These are phyloP conservation scores for Hippolais icterina DNA, from an alignment of 2,113 vertebrate genomes.

Conservation along the genomic window DNA sequence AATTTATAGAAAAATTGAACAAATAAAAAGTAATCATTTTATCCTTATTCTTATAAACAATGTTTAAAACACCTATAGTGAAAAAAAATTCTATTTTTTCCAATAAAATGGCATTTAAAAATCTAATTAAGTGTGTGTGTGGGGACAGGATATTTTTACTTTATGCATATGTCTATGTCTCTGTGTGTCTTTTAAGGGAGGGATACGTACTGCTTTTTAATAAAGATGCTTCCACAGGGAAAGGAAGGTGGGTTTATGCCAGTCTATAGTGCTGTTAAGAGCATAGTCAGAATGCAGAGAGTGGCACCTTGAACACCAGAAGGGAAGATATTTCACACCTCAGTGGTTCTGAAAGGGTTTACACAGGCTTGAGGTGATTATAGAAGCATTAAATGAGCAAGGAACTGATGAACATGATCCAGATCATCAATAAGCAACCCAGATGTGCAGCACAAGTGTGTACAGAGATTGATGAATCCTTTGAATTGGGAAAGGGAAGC, in stretches of 20 bases:
- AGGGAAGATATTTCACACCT: slow-evolving; percentile 40
- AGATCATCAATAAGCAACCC: slow-evolving; percentile 66
- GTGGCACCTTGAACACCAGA: neutral
- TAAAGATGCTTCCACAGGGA: neutral
- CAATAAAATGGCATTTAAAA: neutral
- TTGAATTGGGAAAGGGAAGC: slow-evolving; percentile 59
- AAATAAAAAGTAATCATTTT: neutral
- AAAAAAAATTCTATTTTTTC: neutral
- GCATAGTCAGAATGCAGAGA: neutral
- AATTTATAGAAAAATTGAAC: neutral
- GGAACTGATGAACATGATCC: slow-evolving; percentile 52
- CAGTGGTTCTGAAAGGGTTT: slow-evolving; percentile 54
- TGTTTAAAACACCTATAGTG: neutral
- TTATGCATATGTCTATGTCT: neutral
- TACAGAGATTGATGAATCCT: slow-evolving; percentile 67
- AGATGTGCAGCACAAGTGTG: slow-evolving; percentile 59
- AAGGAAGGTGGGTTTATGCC: neutral
- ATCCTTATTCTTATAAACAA: neutral
- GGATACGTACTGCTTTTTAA: neutral
- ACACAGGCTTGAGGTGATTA: slow-evolving; percentile 55
- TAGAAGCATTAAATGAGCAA: slow-evolving; percentile 61
- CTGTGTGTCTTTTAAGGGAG: neutral
- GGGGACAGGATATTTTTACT: neutral
- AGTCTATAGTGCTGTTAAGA: neutral
- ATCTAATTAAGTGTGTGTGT: fast-evolving